These are phyloP conservation scores for Galbula dea DNA, from an alignment of 2,113 vertebrate genomes.

Conservation along the genomic window DNA sequence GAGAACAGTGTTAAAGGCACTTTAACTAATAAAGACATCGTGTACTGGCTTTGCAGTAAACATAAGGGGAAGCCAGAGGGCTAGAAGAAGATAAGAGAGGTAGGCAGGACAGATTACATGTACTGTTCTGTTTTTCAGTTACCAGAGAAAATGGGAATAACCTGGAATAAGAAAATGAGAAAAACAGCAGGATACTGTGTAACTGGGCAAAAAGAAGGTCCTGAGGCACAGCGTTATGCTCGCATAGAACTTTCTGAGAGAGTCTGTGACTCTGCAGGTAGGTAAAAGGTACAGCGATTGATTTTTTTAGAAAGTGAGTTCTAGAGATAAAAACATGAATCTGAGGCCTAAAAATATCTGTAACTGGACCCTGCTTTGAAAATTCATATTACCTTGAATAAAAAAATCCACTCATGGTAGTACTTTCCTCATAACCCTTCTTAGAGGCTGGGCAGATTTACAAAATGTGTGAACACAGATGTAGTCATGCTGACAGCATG, in stretches of 20 bases:
- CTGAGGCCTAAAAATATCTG: not conserved
- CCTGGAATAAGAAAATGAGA: constrained; percentile 94
- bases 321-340: not conserved
- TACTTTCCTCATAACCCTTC: not conserved
- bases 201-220: constrained; percentile 67
- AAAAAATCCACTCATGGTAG: not conserved
- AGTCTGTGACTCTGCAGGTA: constrained; percentile 92
- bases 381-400: not conserved
- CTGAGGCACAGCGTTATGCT: constrained; percentile 69
- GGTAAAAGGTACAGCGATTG: not conserved
- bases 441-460: not conserved
- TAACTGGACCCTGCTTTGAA: not conserved
- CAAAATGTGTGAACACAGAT: not conserved
- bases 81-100: not conserved
- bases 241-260: constrained; percentile 88
- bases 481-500: not conserved
- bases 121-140: constrained; percentile 70
- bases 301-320: not conserved
- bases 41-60: not conserved
- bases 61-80: not conserved
- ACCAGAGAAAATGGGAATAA: constrained; percentile 78
- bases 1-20: not conserved
- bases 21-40: not conserved
- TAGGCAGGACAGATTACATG: not conserved
- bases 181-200: constrained; percentile 88